Percentiles rank a stretch among this genome's conserved stretches.
These are phyloP conservation scores for Drosophila serrata DNA, from an alignment of 1,140 invertebrate genomes.

Conservation along the genomic window DNA sequence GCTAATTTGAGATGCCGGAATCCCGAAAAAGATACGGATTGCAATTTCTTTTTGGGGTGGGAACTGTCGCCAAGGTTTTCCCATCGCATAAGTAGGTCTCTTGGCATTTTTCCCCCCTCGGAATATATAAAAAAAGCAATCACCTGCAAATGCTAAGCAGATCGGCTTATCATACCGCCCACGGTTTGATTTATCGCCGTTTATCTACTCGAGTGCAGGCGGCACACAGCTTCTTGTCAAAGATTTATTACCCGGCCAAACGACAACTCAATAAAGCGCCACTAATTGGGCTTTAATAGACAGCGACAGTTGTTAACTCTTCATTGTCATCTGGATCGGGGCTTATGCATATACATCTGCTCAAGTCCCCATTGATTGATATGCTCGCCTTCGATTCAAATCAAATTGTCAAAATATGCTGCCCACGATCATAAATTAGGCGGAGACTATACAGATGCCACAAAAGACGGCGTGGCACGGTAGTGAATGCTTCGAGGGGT, in stretches of 20 bases:
- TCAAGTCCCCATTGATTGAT: slow-evolving; percentile 60
- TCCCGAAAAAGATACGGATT: slow-evolving; percentile 38
- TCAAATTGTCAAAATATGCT: slow-evolving; percentile 79
- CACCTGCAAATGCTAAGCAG: slow-evolving; percentile 53
- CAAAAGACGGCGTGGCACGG: slow-evolving; percentile 59
- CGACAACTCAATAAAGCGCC: slow-evolving; percentile 64
- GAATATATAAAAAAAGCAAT: slow-evolving; percentile 20
- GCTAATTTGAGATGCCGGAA: slow-evolving; percentile 46
- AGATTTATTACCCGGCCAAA: slow-evolving; percentile 58
- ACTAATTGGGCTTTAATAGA: slow-evolving; percentile 76
- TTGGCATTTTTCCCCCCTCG: slow-evolving; percentile 2
- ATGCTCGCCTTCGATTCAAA: slow-evolving; percentile 51
- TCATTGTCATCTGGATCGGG: slow-evolving; percentile 47
- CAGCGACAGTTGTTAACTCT: slow-evolving; percentile 49
- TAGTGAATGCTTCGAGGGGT: slow-evolving; percentile 46
- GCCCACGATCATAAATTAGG: slow-evolving; percentile 67
- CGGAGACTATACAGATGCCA: slow-evolving; percentile 16
- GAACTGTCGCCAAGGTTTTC: slow-evolving; percentile 19
- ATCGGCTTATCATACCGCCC: slow-evolving; percentile 51
- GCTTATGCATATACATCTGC: slow-evolving; percentile 17
- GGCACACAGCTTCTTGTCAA: slow-evolving; percentile 11
- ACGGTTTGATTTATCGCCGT: slow-evolving; percentile 53
- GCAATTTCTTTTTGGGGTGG: slow-evolving; percentile 50
- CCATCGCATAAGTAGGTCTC: slow-evolving; percentile 25
- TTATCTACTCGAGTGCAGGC: slow-evolving; percentile 47